A percentile compares a stretch with the other conserved stretches of the same genome.
Evolutionary conservation across 2,888 invertebrate species (phyloP).

Genomic region (Papilio gigon): DNA sequence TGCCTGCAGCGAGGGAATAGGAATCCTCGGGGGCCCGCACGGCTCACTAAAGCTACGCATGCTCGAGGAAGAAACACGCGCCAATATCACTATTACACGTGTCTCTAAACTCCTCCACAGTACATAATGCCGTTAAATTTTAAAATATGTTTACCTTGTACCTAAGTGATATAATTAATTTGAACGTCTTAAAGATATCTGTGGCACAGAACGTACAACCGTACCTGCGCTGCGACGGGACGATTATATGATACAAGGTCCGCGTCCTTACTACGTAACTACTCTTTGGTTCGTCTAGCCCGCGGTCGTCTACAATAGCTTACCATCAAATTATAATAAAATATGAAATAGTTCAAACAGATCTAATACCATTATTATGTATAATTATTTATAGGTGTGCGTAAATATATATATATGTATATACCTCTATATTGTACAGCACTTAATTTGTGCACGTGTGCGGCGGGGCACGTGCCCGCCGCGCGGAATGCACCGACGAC

Average conservation of each 20-base stretch:
- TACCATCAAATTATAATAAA: slow-evolving; percentile 63
- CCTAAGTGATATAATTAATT: slow-evolving; percentile 54
- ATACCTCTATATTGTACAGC: slow-evolving; percentile 43
- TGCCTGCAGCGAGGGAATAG: slow-evolving; percentile 75
- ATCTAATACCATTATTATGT: slow-evolving; percentile 51
- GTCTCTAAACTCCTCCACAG: slow-evolving; percentile 65
- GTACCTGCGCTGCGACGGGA: slow-evolving; percentile 65
- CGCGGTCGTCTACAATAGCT: slow-evolving; percentile 69
- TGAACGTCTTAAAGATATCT: slow-evolving; percentile 66
- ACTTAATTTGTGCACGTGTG: slow-evolving; percentile 25
- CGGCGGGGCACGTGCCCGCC: not conserved
- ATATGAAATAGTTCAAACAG: slow-evolving; percentile 67
- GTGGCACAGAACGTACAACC: slow-evolving; percentile 69
- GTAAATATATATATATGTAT: slow-evolving; percentile 42
- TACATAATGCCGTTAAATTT: slow-evolving; percentile 71
- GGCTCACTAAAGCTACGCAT: slow-evolving; percentile 57
- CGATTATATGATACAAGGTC: slow-evolving; percentile 73
- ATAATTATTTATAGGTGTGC: slow-evolving; percentile 43
- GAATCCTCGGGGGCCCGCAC: too few species aligned
- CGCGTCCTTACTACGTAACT: slow-evolving; percentile 66
- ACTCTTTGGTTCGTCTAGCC: slow-evolving; percentile 82
- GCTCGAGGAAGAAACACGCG: slow-evolving; percentile 64
- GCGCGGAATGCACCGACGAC: slow-evolving; percentile 41
- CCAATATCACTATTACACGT: slow-evolving; percentile 69
- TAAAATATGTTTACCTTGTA: slow-evolving; percentile 62